phyloP scores from a whole-genome alignment of 2,113 vertebrate genomes.

The Hemicordylus capensis region DNA sequence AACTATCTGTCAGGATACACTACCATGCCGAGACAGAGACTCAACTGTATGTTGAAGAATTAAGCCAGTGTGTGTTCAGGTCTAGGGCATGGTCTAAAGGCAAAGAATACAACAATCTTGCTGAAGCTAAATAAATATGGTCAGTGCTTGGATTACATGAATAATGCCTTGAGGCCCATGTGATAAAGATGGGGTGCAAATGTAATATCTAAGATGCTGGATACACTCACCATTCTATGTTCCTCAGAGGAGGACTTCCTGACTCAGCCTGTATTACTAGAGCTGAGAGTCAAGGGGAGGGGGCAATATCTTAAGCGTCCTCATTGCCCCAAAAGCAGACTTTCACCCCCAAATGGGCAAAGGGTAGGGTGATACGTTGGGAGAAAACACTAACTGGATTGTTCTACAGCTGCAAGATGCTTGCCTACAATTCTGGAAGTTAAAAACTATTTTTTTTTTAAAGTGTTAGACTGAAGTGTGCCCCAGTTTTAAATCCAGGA shows the following conservation, averaged over 20 bases:
- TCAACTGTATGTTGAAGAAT: neutral
- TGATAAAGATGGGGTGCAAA: neutral
- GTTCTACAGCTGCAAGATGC: neutral
- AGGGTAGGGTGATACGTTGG: neutral
- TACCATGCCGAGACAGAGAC: neutral
- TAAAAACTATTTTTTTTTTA: neutral
- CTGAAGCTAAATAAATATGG: neutral
- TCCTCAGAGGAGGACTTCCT: neutral
- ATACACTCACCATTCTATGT: neutral
- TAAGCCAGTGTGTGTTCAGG: neutral
- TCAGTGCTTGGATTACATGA: neutral
- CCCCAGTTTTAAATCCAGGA: neutral
- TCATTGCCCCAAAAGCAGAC: neutral
- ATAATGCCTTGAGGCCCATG: neutral
- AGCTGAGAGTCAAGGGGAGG: neutral
- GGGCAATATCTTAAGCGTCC: neutral
- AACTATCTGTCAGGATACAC: neutral
- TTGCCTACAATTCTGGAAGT: neutral
- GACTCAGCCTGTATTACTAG: neutral
- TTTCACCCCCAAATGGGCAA: neutral
- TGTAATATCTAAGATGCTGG: neutral
- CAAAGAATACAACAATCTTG: too few species aligned
- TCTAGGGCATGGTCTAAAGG: neutral
- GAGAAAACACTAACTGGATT: neutral
- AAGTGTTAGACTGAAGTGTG: neutral